Percentiles rank a stretch among this genome's conserved stretches.
phyloP scores from a whole-genome alignment of 92 coral and sea anemone species.

The Epizoanthus stellaris region DNA sequence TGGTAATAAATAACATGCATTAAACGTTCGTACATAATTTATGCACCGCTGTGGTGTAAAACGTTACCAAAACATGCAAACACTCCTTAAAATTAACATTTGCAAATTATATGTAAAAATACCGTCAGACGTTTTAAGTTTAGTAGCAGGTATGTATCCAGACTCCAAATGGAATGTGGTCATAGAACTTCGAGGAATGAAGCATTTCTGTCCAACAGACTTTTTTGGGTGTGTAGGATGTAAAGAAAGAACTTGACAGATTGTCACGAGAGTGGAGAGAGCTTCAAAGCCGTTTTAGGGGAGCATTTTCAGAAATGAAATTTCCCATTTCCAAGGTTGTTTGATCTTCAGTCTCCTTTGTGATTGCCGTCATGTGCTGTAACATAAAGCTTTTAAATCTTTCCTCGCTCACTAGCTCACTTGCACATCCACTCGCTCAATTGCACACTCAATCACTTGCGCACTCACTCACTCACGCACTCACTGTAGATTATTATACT shows the following conservation, averaged over 20 bases:
- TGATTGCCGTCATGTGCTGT: too few species aligned
- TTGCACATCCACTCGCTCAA: too few species aligned
- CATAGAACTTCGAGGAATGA: too few species aligned
- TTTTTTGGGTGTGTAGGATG: constrained; percentile 47
- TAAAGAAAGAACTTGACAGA: constrained; percentile 48
- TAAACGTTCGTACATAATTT: constrained; percentile 4
- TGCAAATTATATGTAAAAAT: not conserved
- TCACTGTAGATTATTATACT: too few species aligned
- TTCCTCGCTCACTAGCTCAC: too few species aligned
- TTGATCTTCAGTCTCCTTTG: not conserved
- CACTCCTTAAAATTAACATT: not conserved
- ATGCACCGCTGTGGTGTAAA: constrained; percentile 4
- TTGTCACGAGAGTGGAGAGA: constrained; percentile 47
- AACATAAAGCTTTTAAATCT: too few species aligned
- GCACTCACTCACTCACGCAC: too few species aligned
- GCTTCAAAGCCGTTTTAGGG: constrained; percentile 18
- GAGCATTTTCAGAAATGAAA: too few species aligned
- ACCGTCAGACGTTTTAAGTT: not conserved
- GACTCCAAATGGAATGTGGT: not conserved
- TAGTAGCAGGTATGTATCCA: not conserved
- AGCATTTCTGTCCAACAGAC: not conserved
- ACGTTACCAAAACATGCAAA: not conserved
- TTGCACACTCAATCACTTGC: too few species aligned
- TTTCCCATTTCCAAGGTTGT: not conserved
- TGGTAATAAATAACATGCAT: constrained; percentile 5